Evolutionary conservation across 2,888 invertebrate species (phyloP).

Genomic region (Chrysomela aeneicollis): DNA sequence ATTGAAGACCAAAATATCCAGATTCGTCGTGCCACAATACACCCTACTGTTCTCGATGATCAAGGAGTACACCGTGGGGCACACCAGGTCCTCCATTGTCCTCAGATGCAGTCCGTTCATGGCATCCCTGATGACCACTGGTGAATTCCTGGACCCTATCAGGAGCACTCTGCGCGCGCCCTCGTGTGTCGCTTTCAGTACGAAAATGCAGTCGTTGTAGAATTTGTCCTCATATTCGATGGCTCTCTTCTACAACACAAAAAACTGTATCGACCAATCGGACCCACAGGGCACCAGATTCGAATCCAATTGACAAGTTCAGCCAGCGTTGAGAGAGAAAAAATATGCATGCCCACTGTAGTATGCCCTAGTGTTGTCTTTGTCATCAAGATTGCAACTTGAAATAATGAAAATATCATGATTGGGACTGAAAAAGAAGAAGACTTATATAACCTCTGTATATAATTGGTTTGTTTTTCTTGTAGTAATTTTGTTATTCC

Average conservation of each 20-base stretch:
- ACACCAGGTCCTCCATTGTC: conserved; percentile 67
- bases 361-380: too few species aligned
- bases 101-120: conserved; percentile 73
- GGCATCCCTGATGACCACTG: conserved; percentile 77
- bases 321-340: too few species aligned
- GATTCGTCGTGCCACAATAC: conserved; percentile 80
- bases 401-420: too few species aligned
- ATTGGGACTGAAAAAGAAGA: too few species aligned
- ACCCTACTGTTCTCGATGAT: conserved; percentile 73
- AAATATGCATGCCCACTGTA: too few species aligned
- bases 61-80: conserved; percentile 74
- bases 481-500: too few species aligned
- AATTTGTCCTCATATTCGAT: conserved; percentile 58
- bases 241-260: conserved; percentile 46
- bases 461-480: too few species aligned
- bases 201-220: conserved; percentile 72
- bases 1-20: conserved; percentile 77
- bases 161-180: conserved; percentile 75
- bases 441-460: too few species aligned
- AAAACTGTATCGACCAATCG: too few species aligned
- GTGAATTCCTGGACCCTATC: conserved; percentile 74
- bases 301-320: too few species aligned
- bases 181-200: conserved; percentile 76
- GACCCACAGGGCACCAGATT: too few species aligned
- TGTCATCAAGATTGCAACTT: too few species aligned